Evolutionary conservation across 1,140 invertebrate genomes (phyloP).

Genomic region (Plectus sambesii): DNA sequence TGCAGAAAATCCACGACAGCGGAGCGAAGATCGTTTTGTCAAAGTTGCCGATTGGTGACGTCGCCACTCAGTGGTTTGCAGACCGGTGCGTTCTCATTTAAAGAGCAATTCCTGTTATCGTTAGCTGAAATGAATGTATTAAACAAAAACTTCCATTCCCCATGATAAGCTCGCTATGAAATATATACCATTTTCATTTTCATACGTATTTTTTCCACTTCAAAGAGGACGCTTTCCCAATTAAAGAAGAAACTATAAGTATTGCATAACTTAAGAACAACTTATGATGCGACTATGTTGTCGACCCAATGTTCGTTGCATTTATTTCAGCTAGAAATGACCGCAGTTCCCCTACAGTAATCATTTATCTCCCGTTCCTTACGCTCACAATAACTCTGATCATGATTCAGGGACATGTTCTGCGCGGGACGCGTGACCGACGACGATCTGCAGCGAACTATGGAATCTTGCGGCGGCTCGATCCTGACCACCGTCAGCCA

Average conservation of each 20-base stretch:
- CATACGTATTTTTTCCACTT: not conserved
- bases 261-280: no score
- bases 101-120: slow-evolving; percentile 8
- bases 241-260: no score
- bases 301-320: slow-evolving; percentile 7
- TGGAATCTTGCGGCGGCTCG: slow-evolving; percentile 77
- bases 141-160: no score
- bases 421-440: slow-evolving; percentile 93
- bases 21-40: slow-evolving; percentile 94
- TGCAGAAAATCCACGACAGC: slow-evolving; percentile 77
- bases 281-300: not conserved
- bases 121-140: no score
- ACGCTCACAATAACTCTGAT: slow-evolving; percentile 8
- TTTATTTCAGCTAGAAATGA: no score
- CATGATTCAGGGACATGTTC: slow-evolving; percentile 75
- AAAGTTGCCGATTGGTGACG: slow-evolving; percentile 95
- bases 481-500: slow-evolving; percentile 82
- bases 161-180: not conserved
- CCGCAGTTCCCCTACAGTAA: not conserved
- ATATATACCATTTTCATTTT: no score
- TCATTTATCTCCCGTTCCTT: not conserved
- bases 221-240: not conserved
- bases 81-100: slow-evolving; percentile 59
- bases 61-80: slow-evolving; percentile 98
- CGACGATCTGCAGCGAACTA: slow-evolving; percentile 85